A percentile compares a stretch with the other conserved stretches of the same genome.
These are phyloP conservation scores for Fragum whitleyi DNA, from an alignment of 2,888 invertebrate species.

Conservation along the genomic window DNA sequence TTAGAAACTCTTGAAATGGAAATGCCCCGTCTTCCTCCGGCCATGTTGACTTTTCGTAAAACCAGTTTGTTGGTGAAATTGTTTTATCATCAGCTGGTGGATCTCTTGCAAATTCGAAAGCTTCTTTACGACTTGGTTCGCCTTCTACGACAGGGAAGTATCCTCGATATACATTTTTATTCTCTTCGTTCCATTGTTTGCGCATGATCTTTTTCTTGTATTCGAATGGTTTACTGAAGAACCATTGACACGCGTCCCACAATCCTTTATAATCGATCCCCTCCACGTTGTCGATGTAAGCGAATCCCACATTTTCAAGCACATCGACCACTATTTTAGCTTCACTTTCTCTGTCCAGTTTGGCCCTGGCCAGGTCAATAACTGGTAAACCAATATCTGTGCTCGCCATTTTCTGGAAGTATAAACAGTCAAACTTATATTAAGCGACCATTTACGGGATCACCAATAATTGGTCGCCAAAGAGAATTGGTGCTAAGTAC, in stretches of 20 bases:
- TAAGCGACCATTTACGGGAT: too few species aligned
- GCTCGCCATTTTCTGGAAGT: slow-evolving; percentile 9
- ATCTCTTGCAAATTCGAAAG: slow-evolving; percentile 70
- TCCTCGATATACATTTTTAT: slow-evolving; percentile 71
- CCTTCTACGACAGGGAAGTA: slow-evolving; percentile 72
- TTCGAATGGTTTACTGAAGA: slow-evolving; percentile 66
- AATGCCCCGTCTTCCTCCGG: slow-evolving; percentile 66
- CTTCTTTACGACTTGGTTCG: slow-evolving; percentile 73
- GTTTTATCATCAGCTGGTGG: slow-evolving; percentile 52
- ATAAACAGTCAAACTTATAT: too few species aligned
- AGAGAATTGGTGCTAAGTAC: too few species aligned
- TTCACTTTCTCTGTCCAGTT: slow-evolving; percentile 52
- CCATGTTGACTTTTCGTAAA: slow-evolving; percentile 68
- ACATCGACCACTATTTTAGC: slow-evolving; percentile 67
- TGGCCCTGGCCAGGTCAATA: slow-evolving; percentile 65
- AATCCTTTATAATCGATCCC: slow-evolving; percentile 68
- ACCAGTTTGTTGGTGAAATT: slow-evolving; percentile 60
- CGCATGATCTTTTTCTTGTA: slow-evolving; percentile 63
- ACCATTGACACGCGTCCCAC: slow-evolving; percentile 66
- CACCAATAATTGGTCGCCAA: too few species aligned
- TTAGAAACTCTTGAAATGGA: slow-evolving; percentile 63
- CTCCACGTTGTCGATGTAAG: slow-evolving; percentile 71
- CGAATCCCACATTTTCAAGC: slow-evolving; percentile 72
- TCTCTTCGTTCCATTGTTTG: slow-evolving; percentile 71
- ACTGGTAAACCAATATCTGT: slow-evolving; percentile 57